Evolutionary conservation across 2,888 invertebrate species (phyloP).

Genomic region (Agrotis ipsilon): DNA sequence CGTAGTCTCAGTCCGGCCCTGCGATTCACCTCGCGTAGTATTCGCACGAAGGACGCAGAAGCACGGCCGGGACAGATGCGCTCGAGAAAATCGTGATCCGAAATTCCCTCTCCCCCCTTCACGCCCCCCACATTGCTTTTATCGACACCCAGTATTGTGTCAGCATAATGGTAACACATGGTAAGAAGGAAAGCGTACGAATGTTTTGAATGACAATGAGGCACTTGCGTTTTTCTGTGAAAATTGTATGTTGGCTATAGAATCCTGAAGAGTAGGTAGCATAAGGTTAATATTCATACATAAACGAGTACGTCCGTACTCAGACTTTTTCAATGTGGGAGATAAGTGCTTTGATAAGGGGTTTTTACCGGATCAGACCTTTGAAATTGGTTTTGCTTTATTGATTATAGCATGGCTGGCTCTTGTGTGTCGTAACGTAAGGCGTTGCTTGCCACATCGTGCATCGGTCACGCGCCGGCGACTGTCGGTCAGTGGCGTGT

Average conservation of each 20-base stretch:
- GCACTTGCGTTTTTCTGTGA: conserved; percentile 68
- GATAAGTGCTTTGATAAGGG: not conserved
- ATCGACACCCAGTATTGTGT: conserved; percentile 74
- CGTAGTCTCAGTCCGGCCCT: conserved; percentile 72
- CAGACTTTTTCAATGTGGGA: conserved; percentile 31
- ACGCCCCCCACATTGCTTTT: conserved; percentile 63
- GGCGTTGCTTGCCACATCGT: conserved; percentile 69
- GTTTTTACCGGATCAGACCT: conserved; percentile 6
- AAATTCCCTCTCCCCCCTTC: conserved; percentile 65
- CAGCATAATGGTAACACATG: conserved; percentile 78
- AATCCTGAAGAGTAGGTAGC: conserved; percentile 48
- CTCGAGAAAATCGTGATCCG: conserved; percentile 83
- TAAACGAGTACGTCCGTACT: conserved; percentile 19
- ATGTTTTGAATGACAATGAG: conserved; percentile 76
- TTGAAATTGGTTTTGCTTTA: conserved; percentile 19
- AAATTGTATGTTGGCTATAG: conserved; percentile 66
- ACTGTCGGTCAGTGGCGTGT: conserved; percentile 87
- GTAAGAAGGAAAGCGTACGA: conserved; percentile 74
- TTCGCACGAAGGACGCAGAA: conserved; percentile 84
- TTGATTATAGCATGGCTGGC: conserved; percentile 34
- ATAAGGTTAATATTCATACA: conserved; percentile 22
- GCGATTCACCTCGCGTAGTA: conserved; percentile 69
- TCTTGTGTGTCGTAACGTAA: conserved; percentile 60
- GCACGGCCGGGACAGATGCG: conserved; percentile 84
- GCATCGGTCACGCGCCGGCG: conserved; percentile 78